Evolutionary conservation across 2,797 vertebrate species (phyloP), one percentile per base, ranked within the genome.

Genomic region (Falco cherrug): DNA sequence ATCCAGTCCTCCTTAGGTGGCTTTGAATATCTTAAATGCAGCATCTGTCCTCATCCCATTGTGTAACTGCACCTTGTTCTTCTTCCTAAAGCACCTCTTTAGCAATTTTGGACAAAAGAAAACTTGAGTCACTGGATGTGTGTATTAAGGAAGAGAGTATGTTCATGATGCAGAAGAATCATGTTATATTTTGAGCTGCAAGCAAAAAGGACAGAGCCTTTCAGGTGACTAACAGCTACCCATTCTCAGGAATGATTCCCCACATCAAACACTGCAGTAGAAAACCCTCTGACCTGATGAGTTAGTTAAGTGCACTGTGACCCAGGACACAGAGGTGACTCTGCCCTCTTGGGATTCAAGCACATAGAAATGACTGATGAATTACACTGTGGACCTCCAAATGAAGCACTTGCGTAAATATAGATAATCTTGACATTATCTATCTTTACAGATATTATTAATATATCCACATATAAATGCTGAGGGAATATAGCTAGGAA

Each of bases 401-500:
- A 87, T 50, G 53, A 90, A 88, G 76, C 50, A 48, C 5, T 82
- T 86, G 54, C 0, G 1, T 94, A 94, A 86, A 93, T 74, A 84
- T 0, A 57, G 57, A 84, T 73, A 82, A 90, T 77, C 11, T 61
- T 41, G 67, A 79, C 48, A 26, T 35, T 84, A 81, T 28, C 54
- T 73, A 3, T 50, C 63, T 84, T 67, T 82, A 89, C 48, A 74
- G 63, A n/a, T 84, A 47, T 48, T 85, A 63, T 50, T 90, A 89
- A 89, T 20, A 11, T 41, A 73, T 54, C 57, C 67, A 63, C 47
- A 93, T 67, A 92, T 83, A 96, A 94, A 83, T 70, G 76, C 59
- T 75, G 71, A 80, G 60, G 60, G 56, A 95, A 93, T 79, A 88
- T 37, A 95, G 65, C 21, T 48, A 91, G 87, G 59, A 84, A 91